Base-by-base conservation (phyloP, 2,113 vertebrate species). In the Lontra canadensis region DNA sequence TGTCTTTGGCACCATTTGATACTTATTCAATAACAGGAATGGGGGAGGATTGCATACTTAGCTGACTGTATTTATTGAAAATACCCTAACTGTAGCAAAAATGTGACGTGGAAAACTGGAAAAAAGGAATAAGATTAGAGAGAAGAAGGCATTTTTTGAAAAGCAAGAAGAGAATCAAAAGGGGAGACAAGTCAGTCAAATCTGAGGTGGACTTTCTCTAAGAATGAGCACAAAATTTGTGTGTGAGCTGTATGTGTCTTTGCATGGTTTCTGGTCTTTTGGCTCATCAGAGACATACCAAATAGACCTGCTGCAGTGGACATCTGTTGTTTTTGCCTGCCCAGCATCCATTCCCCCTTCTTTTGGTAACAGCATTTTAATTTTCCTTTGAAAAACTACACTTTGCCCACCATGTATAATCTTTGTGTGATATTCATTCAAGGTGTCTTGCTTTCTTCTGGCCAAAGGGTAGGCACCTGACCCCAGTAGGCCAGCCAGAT, bases 291-390 rank as follows among this genome's bases (percentile, higher is more conserved):
- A 94, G 63, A 80, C 69, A 63, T 14, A 61, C 93, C 97, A 96
- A 94, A 86, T 29, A 96, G 94, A 85, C 95, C 95, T 96, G 85
- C 97, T 97, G 96, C 88, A 96, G 71, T 97, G 97, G 98, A 96
- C 97, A 98, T 98, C 98, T 97, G 96, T 96, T 97, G 97, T 97
- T 97, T 97, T 94, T 93, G 92, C 96, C 90, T 94, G 94, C 95
- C 95, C 88, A 96, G 96, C 78, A 96, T 88, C 88, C 85, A 85
- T 78, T 95, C 92, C 42, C 88, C 59, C 78, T 94, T 84, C 91
- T 96, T 95, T 96, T 95, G 76, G 84, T 97, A 83, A 79, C 52
- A 94, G 88, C 52, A 57, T 95, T 97, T 97, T 86, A 82, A 59
- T 88, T 97, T 98, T 88, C 39, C 94, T 93, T 96, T 98, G 92